Evolutionary conservation across 2,888 invertebrate genomes (phyloP).

Genomic region (Epinotia bilunana): DNA sequence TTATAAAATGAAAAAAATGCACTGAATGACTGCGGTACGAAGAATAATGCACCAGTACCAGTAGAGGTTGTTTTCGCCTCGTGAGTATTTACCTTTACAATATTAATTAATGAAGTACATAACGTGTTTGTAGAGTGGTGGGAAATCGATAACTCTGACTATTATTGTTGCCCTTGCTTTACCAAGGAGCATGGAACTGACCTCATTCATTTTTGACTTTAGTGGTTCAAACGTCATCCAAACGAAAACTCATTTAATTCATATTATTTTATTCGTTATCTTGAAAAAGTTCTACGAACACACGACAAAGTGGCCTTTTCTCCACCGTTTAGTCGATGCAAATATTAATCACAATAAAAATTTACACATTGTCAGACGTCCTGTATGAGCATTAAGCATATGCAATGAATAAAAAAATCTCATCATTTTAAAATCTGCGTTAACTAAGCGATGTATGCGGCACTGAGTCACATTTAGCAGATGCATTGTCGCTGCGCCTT

Average conservation of each 20-base stretch:
- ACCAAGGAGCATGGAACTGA: background rate
- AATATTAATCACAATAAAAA: background rate
- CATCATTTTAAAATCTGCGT: background rate
- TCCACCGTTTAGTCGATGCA: background rate
- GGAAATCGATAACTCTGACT: background rate
- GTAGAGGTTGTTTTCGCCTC: background rate
- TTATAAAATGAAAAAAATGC: background rate
- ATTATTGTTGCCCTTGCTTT: background rate
- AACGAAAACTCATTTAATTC: no score
- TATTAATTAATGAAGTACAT: no score
- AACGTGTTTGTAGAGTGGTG: no score
- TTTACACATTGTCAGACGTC: background rate
- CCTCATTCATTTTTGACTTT: background rate
- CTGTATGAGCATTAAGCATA: background rate
- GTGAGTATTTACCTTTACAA: no score
- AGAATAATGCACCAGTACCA: background rate
- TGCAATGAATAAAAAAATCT: background rate
- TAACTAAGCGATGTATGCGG: constrained; percentile 3
- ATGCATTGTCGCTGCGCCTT: constrained; percentile 32
- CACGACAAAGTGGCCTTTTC: no score
- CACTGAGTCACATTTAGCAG: constrained; percentile 20
- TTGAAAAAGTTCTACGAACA: no score
- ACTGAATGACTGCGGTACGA: background rate
- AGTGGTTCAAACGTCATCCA: no score
- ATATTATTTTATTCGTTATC: no score